A percentile compares a stretch with the other conserved stretches of the same genome.
Evolutionary conservation across 2,888 invertebrate genomes (phyloP).

Genomic region (Clitarchus hookeri): DNA sequence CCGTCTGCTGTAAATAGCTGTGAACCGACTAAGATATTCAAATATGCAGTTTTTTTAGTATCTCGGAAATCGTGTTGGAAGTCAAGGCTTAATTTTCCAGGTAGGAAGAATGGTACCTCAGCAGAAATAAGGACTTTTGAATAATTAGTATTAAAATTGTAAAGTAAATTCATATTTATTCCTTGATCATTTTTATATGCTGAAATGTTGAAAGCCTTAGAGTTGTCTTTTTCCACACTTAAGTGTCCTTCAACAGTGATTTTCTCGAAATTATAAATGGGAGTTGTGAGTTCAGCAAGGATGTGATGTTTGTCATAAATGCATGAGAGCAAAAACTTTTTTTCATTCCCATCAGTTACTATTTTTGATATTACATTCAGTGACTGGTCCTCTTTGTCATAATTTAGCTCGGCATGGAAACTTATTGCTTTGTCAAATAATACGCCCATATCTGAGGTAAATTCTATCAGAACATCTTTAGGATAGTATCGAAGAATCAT

Average conservation of each 20-base stretch:
- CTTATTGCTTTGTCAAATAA: background rate
- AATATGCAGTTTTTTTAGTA: background rate
- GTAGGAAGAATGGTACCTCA: background rate
- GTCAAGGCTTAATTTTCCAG: background rate
- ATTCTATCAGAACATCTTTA: background rate
- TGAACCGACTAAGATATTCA: background rate
- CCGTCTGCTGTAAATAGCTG: background rate
- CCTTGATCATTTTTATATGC: slow-evolving; percentile 18
- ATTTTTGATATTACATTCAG: background rate
- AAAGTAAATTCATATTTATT: background rate
- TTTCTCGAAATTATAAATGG: slow-evolving; percentile 36
- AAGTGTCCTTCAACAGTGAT: slow-evolving; percentile 36
- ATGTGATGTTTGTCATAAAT: slow-evolving; percentile 16
- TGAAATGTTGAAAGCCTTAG: background rate
- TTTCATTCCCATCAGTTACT: background rate
- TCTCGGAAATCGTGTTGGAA: background rate
- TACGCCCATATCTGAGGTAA: background rate
- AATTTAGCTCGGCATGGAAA: background rate
- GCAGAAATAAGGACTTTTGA: background rate
- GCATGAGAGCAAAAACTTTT: slow-evolving; percentile 20
- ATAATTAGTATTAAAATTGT: background rate
- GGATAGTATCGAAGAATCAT: background rate
- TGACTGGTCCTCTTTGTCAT: background rate
- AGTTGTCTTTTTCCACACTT: slow-evolving; percentile 16
- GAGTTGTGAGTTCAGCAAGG: slow-evolving; percentile 29